A percentile compares a stretch with the other conserved stretches of the same genome.
These are phyloP conservation scores for Thamnophis sirtalis DNA, from an alignment of 2,113 vertebrate genomes.

Conservation along the genomic window DNA sequence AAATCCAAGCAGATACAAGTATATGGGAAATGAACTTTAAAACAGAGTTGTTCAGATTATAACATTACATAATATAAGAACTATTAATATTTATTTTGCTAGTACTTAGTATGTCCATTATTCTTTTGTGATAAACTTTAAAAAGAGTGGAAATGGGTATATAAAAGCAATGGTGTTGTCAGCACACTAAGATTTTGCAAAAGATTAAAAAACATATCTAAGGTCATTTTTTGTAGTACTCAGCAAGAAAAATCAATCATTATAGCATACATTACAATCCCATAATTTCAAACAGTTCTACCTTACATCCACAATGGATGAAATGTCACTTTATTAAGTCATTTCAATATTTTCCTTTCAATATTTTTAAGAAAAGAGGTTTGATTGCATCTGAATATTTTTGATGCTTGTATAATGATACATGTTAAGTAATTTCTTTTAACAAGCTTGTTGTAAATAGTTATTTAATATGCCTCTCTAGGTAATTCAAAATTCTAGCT, in stretches of 20 bases:
- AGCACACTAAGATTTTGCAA: background rate
- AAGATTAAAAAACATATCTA: rapidly evolving
- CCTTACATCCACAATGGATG: background rate
- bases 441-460: background rate
- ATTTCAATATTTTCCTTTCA: rapidly evolving
- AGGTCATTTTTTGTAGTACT: background rate
- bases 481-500: background rate
- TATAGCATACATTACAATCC: background rate
- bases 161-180: background rate
- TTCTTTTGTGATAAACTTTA: background rate
- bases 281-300: background rate
- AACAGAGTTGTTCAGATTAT: slow-evolving; percentile 23
- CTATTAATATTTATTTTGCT: slow-evolving; percentile 6
- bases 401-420: background rate
- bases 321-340: background rate
- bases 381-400: background rate
- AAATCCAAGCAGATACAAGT: slow-evolving; percentile 16
- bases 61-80: slow-evolving; percentile 15
- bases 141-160: background rate
- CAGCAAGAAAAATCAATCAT: background rate
- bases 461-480: background rate
- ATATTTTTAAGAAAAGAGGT: background rate
- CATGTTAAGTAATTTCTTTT: background rate
- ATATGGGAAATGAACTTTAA: slow-evolving; percentile 24
- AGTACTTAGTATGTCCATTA: background rate